Base-by-base conservation (phyloP, 2,888 invertebrate species). In the Diploptera punctata region DNA sequence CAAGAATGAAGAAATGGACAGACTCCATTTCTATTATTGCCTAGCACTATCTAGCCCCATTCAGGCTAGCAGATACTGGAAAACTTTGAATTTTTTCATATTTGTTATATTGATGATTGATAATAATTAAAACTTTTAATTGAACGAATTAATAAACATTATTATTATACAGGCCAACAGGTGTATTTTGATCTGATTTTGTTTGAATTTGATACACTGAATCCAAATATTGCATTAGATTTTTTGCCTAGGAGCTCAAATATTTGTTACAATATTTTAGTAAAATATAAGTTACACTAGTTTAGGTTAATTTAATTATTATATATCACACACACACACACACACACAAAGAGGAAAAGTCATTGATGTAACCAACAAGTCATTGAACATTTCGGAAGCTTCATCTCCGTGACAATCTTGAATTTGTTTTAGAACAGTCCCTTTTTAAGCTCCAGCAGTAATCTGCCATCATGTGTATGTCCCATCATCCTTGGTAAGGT, bases 401-500 rank as follows among this genome's bases (percentile, higher is more conserved):
- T 49, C 49, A 10, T 49, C 4, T 49, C 49, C 49, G 16, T 49
- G n/a, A 49, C 19, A 18, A 10, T 49, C n/a, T 49, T 49, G 5
- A 49, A 49, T 49, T 5, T 49, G 16, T 49, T 49, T 49, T 49
- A 3, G 49, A 49, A 18, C 49, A 49, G n/a, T 49, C 49, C 49
- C 49, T 49, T 49, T 49, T 49, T 18, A 49, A 49, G n/a, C 49
- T 49, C 49, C 49, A 49, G 49, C 49, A 49, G 4, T 49, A 18
- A 49, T 49, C 49, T 49, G 49, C 49, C 49, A 49, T 49, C 49
- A 49, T 49, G n/a, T 49, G 49, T n/a, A 16, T 49, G n/a, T 49
- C 49, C 49, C 19, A 49, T 18, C 49, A 10, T 49, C 49, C 19
- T 49, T 43, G 43, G 43, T 43, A 43, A 13, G 13, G 43, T 43